phyloP scores from a whole-genome alignment of 2,113 vertebrate genomes.

The Brienomyrus longianalis region DNA sequence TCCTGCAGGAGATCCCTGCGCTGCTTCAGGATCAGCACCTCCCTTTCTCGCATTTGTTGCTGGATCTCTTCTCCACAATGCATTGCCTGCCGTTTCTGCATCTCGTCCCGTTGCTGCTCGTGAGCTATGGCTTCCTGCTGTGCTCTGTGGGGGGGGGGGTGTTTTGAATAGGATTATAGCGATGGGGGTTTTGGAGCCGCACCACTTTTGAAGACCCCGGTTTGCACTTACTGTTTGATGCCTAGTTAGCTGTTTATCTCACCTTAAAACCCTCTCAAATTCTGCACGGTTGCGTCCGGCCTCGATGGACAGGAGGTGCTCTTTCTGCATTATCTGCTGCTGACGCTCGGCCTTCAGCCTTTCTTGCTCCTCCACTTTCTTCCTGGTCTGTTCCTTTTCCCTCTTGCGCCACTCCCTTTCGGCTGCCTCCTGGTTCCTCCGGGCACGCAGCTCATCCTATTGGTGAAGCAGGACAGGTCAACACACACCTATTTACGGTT shows the following conservation, averaged over 20 bases:
- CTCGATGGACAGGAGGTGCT: slow-evolving; percentile 65
- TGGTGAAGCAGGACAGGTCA: neutral
- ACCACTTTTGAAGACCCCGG: no score
- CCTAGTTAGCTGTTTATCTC: slow-evolving; percentile 10
- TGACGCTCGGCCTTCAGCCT: slow-evolving; percentile 53
- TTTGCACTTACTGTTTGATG: neutral
- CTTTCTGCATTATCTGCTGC: slow-evolving; percentile 69
- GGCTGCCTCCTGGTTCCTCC: slow-evolving; percentile 68
- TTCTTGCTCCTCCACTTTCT: slow-evolving; percentile 48
- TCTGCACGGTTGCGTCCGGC: slow-evolving; percentile 66
- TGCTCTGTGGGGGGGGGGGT: slow-evolving; percentile 45
- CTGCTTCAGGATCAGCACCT: slow-evolving; percentile 48
- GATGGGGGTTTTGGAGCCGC: neutral
- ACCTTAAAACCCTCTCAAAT: slow-evolving; percentile 77
- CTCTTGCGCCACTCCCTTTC: slow-evolving; percentile 78
- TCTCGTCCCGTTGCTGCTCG: slow-evolving; percentile 61
- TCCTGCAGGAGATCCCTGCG: slow-evolving; percentile 62
- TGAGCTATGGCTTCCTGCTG: slow-evolving; percentile 53
- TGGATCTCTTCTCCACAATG: slow-evolving; percentile 53
- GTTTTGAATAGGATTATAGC: neutral
- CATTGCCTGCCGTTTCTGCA: slow-evolving; percentile 40
- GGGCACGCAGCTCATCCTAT: slow-evolving; percentile 74
- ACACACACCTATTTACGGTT: neutral
- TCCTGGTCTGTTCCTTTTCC: slow-evolving; percentile 56
- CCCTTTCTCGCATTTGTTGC: slow-evolving; percentile 68